Conservation (phyloP, 1,140 invertebrate species). For the Helicoverpa zea region DNA sequence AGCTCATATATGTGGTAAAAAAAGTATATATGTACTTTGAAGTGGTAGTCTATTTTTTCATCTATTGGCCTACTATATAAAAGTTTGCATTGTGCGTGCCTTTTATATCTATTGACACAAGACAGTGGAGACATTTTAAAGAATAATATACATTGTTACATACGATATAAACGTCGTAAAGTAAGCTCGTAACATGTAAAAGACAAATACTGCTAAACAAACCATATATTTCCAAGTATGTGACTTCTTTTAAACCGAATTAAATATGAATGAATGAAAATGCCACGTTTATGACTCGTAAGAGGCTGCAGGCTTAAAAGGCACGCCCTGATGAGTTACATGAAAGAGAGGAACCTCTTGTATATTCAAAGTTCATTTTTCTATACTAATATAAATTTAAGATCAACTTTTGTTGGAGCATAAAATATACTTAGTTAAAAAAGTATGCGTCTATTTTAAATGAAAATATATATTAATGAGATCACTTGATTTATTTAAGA, state of each 20-base stretch:
- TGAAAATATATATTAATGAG: too few relatives aligned
- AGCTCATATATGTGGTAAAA: background rate
- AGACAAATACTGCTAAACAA: conserved; percentile 14
- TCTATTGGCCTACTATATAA: too few relatives aligned
- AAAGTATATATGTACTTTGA: too few relatives aligned
- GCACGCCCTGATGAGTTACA: background rate
- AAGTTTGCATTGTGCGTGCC: too few relatives aligned
- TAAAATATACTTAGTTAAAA: too few relatives aligned
- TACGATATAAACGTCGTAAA: background rate
- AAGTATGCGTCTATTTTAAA: too few relatives aligned
- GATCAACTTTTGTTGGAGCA: too few relatives aligned
- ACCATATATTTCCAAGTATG: conserved; percentile 3
- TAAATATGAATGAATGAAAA: conserved; percentile 32
- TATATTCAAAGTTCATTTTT: background rate
- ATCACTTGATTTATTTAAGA: too few relatives aligned
- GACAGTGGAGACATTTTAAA: background rate
- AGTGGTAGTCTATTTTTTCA: too few relatives aligned
- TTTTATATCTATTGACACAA: too few relatives aligned
- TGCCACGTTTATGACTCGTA: conserved; percentile 17
- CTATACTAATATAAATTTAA: too few relatives aligned
- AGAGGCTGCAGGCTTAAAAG: conserved; percentile 2
- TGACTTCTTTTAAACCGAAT: conserved; percentile 22
- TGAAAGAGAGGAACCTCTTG: background rate
- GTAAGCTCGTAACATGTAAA: background rate
- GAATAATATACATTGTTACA: background rate